Conservation (phyloP, 1,140 invertebrate genomes). For the Belonocnema kinseyi region DNA sequence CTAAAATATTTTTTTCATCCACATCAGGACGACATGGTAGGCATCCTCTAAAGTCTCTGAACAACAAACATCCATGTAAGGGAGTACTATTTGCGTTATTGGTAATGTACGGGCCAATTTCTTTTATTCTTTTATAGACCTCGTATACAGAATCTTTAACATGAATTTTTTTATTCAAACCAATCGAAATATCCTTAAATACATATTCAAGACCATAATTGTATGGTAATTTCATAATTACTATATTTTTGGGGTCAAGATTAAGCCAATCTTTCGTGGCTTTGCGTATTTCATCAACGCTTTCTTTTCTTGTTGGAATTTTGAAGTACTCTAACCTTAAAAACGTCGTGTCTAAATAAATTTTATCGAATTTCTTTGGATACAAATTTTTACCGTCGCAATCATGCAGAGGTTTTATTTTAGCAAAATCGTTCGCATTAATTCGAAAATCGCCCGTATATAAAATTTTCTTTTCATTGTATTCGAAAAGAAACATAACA, state of each 20-base stretch:
- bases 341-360: slow-evolving; percentile 86
- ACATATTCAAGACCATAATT: slow-evolving; percentile 79
- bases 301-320: slow-evolving; percentile 79
- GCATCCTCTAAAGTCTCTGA: not conserved
- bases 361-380: slow-evolving; percentile 77
- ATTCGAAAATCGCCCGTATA: slow-evolving; percentile 86
- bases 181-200: slow-evolving; percentile 76
- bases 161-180: slow-evolving; percentile 76
- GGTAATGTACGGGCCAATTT: slow-evolving; percentile 71
- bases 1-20: slow-evolving; percentile 58
- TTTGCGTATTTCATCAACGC: slow-evolving; percentile 72
- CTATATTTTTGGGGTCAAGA: slow-evolving; percentile 67
- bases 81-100: slow-evolving; percentile 55
- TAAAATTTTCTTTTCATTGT: slow-evolving; percentile 72
- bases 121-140: slow-evolving; percentile 68
- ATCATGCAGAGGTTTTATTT: slow-evolving; percentile 77
- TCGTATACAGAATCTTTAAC: slow-evolving; percentile 67
- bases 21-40: slow-evolving; percentile 48
- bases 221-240: slow-evolving; percentile 76
- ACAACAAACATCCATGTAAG: slow-evolving; percentile 72
- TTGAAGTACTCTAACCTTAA: slow-evolving; percentile 71
- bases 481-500: slow-evolving; percentile 84
- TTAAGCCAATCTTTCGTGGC: slow-evolving; percentile 77
- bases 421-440: slow-evolving; percentile 74
- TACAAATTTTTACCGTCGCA: slow-evolving; percentile 50